A percentile compares a stretch with the other conserved stretches of the same genome.
phyloP scores from a whole-genome alignment of 1,140 invertebrate species.

The Hetaerina americana region DNA sequence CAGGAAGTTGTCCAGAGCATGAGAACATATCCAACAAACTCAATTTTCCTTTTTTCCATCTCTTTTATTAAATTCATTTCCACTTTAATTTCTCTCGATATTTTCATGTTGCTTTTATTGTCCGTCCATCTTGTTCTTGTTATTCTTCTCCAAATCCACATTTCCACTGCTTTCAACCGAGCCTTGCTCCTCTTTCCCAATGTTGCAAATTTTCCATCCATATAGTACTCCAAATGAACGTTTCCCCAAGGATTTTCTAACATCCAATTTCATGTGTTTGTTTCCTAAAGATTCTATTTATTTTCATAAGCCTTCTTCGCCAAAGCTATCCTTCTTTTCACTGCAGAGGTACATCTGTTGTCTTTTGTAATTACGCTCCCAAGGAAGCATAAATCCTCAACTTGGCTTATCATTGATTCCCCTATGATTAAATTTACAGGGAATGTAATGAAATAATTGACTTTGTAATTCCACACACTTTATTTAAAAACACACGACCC shows the following conservation, averaged over 20 bases:
- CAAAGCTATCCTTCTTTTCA: background rate
- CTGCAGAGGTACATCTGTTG: conserved; percentile 5
- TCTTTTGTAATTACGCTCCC: conserved; percentile 9
- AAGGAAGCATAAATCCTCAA: conserved; percentile 10
- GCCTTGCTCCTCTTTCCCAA: conserved; percentile 10
- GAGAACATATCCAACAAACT: background rate
- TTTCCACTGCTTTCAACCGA: conserved; percentile 10
- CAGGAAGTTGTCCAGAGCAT: background rate
- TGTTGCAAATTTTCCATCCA: conserved; percentile 6
- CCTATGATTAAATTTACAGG: conserved; percentile 7
- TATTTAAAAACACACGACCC: too few species aligned
- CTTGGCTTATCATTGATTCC: conserved; percentile 8
- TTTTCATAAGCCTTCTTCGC: background rate
- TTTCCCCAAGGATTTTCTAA: conserved; percentile 9
- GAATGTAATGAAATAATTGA: too few species aligned
- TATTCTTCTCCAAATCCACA: conserved; percentile 10
- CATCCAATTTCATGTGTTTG: background rate
- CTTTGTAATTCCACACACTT: too few species aligned
- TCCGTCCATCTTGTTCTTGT: conserved; percentile 10
- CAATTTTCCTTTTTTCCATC: background rate
- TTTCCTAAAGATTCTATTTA: too few species aligned
- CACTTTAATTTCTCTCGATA: conserved; percentile 7
- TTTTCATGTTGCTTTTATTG: conserved; percentile 7
- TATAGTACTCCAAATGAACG: conserved; percentile 10
- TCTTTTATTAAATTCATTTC: too few species aligned